Conservation (phyloP, 2,888 invertebrate genomes). For the Yponomeuta cagnagella region DNA sequence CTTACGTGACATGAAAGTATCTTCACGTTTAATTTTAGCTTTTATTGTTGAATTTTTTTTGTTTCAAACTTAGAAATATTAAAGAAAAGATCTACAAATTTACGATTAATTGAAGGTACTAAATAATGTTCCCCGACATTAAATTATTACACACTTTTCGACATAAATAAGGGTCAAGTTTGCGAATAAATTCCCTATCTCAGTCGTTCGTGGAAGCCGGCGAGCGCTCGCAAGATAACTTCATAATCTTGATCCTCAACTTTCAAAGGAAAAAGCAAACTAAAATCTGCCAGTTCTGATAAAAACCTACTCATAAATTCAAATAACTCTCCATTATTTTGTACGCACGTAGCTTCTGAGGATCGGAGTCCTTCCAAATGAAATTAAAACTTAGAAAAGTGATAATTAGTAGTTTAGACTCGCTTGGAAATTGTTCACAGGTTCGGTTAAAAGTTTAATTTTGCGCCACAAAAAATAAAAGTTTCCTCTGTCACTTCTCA, state of each 20-base stretch:
- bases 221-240: slow-evolving; percentile 38
- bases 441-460: too few species aligned
- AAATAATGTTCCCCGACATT: not conserved
- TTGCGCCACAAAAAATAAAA: too few species aligned
- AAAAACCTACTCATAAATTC: slow-evolving; percentile 12
- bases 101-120: not conserved
- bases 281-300: slow-evolving; percentile 29
- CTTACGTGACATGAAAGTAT: too few species aligned
- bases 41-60: not conserved
- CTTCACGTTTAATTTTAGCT: too few species aligned
- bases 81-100: not conserved
- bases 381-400: not conserved
- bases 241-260: slow-evolving; percentile 52
- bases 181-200: slow-evolving; percentile 45
- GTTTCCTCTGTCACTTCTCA: not conserved
- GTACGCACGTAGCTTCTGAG: not conserved
- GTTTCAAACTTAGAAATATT: not conserved
- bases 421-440: not conserved
- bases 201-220: slow-evolving; percentile 27
- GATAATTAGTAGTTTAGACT: not conserved
- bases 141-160: not conserved
- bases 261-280: slow-evolving; percentile 43
- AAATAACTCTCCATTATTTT: not conserved
- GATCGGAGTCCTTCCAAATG: not conserved
- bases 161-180: slow-evolving; percentile 30